phyloP scores from a whole-genome alignment of 2,797 vertebrate species.

The Morelia viridis region DNA sequence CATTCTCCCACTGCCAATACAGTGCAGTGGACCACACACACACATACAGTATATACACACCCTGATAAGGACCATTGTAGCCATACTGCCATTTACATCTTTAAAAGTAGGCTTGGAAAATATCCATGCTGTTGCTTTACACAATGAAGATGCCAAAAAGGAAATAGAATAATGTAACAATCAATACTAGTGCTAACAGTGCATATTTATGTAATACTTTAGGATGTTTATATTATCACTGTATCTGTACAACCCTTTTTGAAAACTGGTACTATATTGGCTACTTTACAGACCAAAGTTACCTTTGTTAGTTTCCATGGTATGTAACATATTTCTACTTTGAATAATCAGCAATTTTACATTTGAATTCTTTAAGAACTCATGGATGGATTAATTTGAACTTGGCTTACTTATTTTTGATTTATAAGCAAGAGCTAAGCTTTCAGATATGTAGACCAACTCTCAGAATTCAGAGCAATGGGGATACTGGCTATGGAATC shows the following conservation, averaged over 20 bases:
- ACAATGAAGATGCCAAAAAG: neutral
- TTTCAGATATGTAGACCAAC: neutral
- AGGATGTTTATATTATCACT: neutral
- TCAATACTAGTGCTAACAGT: neutral
- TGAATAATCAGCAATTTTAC: neutral
- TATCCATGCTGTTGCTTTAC: neutral
- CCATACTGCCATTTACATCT: neutral
- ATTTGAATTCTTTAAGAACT: neutral
- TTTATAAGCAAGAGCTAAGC: neutral
- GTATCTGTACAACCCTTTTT: no score
- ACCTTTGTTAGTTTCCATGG: neutral
- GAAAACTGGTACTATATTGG: no score
- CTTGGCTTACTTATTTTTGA: neutral
- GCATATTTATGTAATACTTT: neutral
- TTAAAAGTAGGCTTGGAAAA: neutral
- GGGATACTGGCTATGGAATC: neutral
- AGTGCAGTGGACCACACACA: neutral
- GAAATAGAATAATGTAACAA: neutral
- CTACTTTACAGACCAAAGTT: no score
- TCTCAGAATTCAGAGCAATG: neutral
- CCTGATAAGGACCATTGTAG: neutral
- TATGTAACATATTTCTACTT: neutral
- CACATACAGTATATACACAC: no score
- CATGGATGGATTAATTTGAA: neutral
- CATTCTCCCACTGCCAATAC: neutral